Evolutionary conservation across 2,888 invertebrate genomes (phyloP).

Genomic region (Erannis defoliaria): DNA sequence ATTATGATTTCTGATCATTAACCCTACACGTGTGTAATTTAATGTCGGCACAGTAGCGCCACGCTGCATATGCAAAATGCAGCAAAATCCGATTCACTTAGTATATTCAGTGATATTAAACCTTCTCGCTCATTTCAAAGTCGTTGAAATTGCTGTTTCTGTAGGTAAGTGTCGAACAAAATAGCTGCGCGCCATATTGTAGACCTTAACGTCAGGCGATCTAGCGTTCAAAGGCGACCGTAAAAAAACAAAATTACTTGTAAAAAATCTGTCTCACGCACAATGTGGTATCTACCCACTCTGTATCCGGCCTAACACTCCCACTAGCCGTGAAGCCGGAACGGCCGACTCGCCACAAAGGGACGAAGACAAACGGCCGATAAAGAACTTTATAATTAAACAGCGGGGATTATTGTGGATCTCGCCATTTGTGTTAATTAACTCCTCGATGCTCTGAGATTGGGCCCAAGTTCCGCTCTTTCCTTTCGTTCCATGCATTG

Average conservation of each 20-base stretch:
- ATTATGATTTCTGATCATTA: no score
- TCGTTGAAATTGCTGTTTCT: no score
- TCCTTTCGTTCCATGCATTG: not conserved
- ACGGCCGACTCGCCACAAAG: conserved; percentile 47
- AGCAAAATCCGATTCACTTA: no score
- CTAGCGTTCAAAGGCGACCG: no score
- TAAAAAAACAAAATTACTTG: not conserved
- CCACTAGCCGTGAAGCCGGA: conserved; percentile 4
- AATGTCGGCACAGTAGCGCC: no score
- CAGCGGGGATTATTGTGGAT: conserved; percentile 18
- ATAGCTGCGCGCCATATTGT: no score
- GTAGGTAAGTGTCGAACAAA: no score
- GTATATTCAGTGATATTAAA: no score
- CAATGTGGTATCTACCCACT: not conserved
- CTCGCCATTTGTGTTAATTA: conserved; percentile 31
- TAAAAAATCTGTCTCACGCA: not conserved
- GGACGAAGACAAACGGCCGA: conserved; percentile 51
- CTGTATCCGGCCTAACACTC: not conserved
- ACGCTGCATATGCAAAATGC: no score
- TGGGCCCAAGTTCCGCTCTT: not conserved
- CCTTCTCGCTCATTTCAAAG: no score
- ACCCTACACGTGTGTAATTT: no score
- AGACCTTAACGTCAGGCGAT: not conserved
- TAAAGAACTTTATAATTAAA: conserved; percentile 40
- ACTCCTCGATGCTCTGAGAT: conserved; percentile 18